Evolutionary conservation across 2,888 invertebrate species (phyloP), one percentile per base, ranked within the genome.

Genomic region (Lacanobia oleracea): DNA sequence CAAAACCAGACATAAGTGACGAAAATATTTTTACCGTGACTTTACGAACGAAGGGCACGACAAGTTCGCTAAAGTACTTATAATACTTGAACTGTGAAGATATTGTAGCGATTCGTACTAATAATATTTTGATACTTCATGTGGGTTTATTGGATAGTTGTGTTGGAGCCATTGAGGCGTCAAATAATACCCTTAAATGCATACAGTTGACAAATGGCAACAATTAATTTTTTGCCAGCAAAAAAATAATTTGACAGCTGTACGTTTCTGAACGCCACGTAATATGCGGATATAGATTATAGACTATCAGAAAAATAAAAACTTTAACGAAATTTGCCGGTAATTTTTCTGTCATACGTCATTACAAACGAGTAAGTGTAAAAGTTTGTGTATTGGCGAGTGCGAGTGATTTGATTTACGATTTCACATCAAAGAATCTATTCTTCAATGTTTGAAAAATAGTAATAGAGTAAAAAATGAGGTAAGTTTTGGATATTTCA

Each of bases 391-490:
- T 65, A 56, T 56, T 65, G 65, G 65, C 56, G 45, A 56, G 54
- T 65, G 56, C 56, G 40, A 56, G 56, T 65, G 45, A 65, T 65
- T 65, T 64, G 56, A 56, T 65, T 65, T 65, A 65, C 56, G 66
- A 66, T 48, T 57, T 66, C 57, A 66, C 56, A 57, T 66, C 66
- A 66, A 57, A 66, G 48, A 33, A 33, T 33, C 66, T 57, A 33
- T 66, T 66, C 57, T 57, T 66, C 48, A 66, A 57, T 48, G 66
- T 66, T 66, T 56, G 56, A 66, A 66, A 56, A 66, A 66, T 56
- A 56, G n/a, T 56, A 66, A 45, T 66, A 45, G 56, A 56, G 65
- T 66, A 66, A n/a, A 66, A 66, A 56, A 56, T 66, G 16, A 33
- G 33, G 33, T 33, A 33, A 33, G 33, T 33, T 66, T 56, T 66